phyloP scores from a whole-genome alignment of 1,140 invertebrate species.

The Papilio machaon region DNA sequence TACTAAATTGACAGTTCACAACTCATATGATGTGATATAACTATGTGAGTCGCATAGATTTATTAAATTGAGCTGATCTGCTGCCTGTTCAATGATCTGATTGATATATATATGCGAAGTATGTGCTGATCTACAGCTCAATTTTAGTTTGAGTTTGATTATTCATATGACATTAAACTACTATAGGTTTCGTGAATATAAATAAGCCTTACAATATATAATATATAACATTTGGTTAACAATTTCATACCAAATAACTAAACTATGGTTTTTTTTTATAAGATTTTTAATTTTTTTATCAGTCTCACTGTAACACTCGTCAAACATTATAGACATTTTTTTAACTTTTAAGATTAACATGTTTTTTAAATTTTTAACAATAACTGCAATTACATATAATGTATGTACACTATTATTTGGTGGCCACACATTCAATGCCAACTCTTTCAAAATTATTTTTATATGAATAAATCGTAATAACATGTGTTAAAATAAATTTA shows the following conservation, averaged over 20 bases:
- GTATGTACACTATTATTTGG: not conserved
- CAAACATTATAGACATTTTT: not conserved
- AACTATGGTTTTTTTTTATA: not conserved
- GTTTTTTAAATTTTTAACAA: not conserved
- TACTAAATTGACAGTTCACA: too few species aligned
- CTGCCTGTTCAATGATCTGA: too few species aligned
- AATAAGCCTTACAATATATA: not conserved
- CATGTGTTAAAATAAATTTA: too few species aligned
- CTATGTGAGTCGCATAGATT: too few species aligned
- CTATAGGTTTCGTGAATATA: not conserved
- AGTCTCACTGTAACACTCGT: not conserved
- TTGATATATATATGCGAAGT: too few species aligned
- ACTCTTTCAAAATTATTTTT: too few species aligned
- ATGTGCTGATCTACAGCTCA: too few species aligned
- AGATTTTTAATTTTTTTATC: not conserved
- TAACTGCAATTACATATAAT: not conserved
- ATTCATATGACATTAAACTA: not conserved
- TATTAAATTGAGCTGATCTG: too few species aligned
- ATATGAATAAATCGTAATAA: too few species aligned
- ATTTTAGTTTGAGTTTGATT: not conserved
- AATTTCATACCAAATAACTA: not conserved
- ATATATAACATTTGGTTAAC: not conserved
- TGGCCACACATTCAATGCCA: too few species aligned
- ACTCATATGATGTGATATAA: too few species aligned
- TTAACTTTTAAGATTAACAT: not conserved